Evolutionary conservation across 2,113 vertebrate genomes (phyloP), one percentile per base, ranked within the genome.

Genomic region (Chunga burmeisteri): DNA sequence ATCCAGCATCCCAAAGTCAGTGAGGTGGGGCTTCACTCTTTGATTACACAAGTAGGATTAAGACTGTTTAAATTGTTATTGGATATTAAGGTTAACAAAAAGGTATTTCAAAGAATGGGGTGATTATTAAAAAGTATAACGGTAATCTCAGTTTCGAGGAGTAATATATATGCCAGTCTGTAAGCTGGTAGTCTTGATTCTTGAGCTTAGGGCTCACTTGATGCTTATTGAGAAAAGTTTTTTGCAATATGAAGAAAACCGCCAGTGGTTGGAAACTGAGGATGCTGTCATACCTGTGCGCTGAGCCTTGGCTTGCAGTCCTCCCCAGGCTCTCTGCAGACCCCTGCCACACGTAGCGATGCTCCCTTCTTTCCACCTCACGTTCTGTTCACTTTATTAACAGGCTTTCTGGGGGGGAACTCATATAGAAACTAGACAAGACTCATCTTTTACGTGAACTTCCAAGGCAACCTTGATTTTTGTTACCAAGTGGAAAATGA

Each of bases 341-440:
- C 1, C 1, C 18, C 44, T 59, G 25, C 52, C n/a, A 32, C 38
- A 36, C 0, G 1, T 23, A 40, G 29, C 15, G 6, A 52, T 0
- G 2, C 21, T 40, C 25, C 5, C 9, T 6, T n/a, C 29, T 66
- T 93, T 52, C 52, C 30, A 42, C 21, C 18, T 72, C 30, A 8
- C 14, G 18, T 70, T 65, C n/a, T 34, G 17, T 34, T 77, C n/a
- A 42, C 38, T 58, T 52, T 49, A 66, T 61, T 61, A 53, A 17
- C 8, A 55, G 66, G 20, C 25, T 56, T 55, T 50, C 42, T 46
- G 29, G 16, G 25, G 29, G 20, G 16, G 2, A 82, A 49, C 20
- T 38, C n/a, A 5, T 65, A 44, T 6, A 61, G 30, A 72, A 79
- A 49, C 30, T 71, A 47, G 30, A 25, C 5, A 8, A 58, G 10